Base-by-base conservation (phyloP, 1,140 invertebrate genomes). In the Papilio machaon region DNA sequence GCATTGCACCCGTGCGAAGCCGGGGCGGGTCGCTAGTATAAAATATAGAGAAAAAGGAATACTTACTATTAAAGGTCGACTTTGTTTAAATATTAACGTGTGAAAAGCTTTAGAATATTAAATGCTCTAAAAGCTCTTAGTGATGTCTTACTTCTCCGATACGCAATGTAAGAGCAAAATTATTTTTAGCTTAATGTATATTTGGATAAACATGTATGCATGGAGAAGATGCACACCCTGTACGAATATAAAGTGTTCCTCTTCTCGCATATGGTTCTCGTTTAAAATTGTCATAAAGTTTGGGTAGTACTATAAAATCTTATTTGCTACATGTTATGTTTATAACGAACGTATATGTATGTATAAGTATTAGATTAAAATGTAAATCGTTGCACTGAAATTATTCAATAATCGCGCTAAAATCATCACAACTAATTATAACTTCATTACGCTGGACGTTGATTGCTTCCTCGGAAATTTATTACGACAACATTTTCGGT, bases 81-180 rank as follows among this genome's bases (percentile, higher is more conserved):
- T 64, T 64, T 64, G 19, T 64, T 64, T 64, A 64, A 64, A 64
- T 64, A 64, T 64, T 64, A 64, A 64, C 23, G 60, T 64, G 10
- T 64, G 23, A 30, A 64, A 64, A 64, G 60, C 60, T 64, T 64
- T 64, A 64, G 60, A 64, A 64, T 64, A 64, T 64, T 64, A 64
- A 64, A 64, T 64, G 10, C 60, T 64, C 60, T 64, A 64, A 64
- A 64, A 64, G 60, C 60, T 64, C 30, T 64, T 64, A 64, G 60
- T 9, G 60, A 23, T 64, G 60, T 30, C 60, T 64, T 64, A 43
- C 60, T 30, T 30, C 23, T 64, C 23, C 60, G 60, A 64, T 64
- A 64, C 60, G 23, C 23, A 64, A 30, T 64, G 30, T 35, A 11
- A 64, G 60, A 23, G 60, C 23, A 64, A 30, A 35, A 64, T 11